A percentile compares a stretch with the other conserved stretches of the same genome.
Evolutionary conservation across 2,888 invertebrate species (phyloP).

Genomic region (Aproaerema taeniolella): DNA sequence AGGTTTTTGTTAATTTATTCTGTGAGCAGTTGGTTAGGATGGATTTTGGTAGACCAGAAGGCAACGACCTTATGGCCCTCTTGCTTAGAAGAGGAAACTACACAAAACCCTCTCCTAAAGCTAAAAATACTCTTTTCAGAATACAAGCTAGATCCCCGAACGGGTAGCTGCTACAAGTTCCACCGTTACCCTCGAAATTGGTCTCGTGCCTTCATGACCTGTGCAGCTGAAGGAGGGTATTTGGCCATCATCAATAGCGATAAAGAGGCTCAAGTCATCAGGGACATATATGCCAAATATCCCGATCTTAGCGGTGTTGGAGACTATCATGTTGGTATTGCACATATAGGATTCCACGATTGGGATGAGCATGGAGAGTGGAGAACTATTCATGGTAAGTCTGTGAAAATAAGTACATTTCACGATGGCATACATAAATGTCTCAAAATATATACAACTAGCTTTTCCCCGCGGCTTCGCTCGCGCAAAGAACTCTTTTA

Average conservation of each 20-base stretch:
- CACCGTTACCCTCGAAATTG: slow-evolving; percentile 24
- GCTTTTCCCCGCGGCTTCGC: too few species aligned
- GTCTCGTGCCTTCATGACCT: slow-evolving; percentile 26
- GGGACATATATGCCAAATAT: background rate
- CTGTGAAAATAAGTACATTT: background rate
- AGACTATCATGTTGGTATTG: slow-evolving; percentile 22
- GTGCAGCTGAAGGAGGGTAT: slow-evolving; percentile 26
- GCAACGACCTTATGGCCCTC: too few species aligned
- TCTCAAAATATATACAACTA: too few species aligned
- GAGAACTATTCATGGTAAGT: slow-evolving; percentile 32
- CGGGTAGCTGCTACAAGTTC: slow-evolving; percentile 28
- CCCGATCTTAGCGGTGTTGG: background rate
- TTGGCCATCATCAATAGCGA: slow-evolving; percentile 26
- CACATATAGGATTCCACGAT: slow-evolving; percentile 28
- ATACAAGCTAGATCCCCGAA: slow-evolving; percentile 19
- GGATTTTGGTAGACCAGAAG: too few species aligned
- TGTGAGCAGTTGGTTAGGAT: too few species aligned
- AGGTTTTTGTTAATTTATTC: too few species aligned
- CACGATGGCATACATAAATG: too few species aligned
- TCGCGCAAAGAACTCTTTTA: too few species aligned
- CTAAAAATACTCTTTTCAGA: slow-evolving; percentile 17
- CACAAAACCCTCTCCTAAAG: too few species aligned
- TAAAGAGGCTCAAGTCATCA: slow-evolving; percentile 10
- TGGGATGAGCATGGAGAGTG: slow-evolving; percentile 20
- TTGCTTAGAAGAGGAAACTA: too few species aligned